Evolutionary conservation across 1,140 invertebrate genomes (phyloP), one percentile per base, ranked within the genome.

Genomic region (Scaptomyza pallida): DNA sequence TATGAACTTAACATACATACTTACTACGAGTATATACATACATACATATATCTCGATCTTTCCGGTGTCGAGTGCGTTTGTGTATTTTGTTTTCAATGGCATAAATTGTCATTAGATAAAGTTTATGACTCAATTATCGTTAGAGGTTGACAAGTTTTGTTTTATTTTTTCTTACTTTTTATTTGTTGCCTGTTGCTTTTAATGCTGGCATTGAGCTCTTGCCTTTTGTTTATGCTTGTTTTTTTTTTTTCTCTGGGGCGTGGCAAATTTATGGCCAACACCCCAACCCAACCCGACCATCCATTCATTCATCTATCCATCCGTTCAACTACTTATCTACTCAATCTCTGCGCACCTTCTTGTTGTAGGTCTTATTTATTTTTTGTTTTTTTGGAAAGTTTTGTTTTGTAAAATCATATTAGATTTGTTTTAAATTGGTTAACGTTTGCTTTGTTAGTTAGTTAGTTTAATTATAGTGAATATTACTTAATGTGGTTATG

Each of bases 51-150:
- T 63, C 37, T 52, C 52, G 30, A 73, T 74, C 55, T 56, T 65
- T 59, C 54, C 62, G 69, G 52, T 57, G 54, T 68, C 52, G 69
- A 52, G 50, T 50, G 43, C 44, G 61, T 56, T 52, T 60, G 35
- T 69, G 23, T 73, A 54, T 72, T 68, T 83, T 76, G 57, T 79
- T 76, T 77, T 77, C 60, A 88, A 78, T 88, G 75, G 71, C 75
- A 89, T 82, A 86, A 86, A 86, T 78, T 78, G 82, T 89, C 75
- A 89, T 88, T 88, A 88, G 78, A 83, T 78, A 82, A 89, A 89
- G 82, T 88, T 88, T 86, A 86, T 86, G 83, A 86, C 83, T 88
- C 78, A 82, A 86, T 86, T 89, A 86, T 82, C 60, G 78, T 86
- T 78, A 62, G 82, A 85, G 82, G 74, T 67, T 86, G 74, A 56